Evolutionary conservation across 2,888 invertebrate genomes (phyloP).

Genomic region (Sclerodermus sp.): DNA sequence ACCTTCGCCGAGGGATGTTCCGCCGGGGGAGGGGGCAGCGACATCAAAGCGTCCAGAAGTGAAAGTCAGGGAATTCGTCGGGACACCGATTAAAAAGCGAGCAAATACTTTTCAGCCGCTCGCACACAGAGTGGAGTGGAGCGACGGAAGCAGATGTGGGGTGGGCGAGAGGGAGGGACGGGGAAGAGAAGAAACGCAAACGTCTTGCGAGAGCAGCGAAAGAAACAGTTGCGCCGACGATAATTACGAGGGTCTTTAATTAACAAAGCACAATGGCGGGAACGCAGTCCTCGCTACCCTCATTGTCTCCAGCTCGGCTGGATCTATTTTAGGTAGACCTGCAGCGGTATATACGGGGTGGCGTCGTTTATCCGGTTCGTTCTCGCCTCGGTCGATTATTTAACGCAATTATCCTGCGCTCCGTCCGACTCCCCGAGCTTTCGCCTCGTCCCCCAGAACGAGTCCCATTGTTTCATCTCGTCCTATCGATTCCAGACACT

Average conservation of each 20-base stretch:
- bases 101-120: no score
- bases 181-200: no score
- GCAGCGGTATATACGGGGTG: constrained; percentile 8
- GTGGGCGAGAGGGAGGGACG: no score
- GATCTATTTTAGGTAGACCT: constrained; percentile 32
- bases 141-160: no score
- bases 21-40: no score
- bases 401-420: constrained; percentile 44
- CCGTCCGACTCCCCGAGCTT: neutral
- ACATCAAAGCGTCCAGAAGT: no score
- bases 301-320: constrained; percentile 36
- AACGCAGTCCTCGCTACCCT: constrained; percentile 31
- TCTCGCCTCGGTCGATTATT: constrained; percentile 40
- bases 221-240: constrained; percentile 36
- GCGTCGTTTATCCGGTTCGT: constrained; percentile 33
- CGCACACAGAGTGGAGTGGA: no score
- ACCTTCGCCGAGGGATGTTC: no score
- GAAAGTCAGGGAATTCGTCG: no score
- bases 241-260: constrained; percentile 42
- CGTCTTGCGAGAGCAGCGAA: constrained; percentile 25
- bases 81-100: no score
- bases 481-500: constrained; percentile 36
- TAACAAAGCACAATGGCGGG: constrained; percentile 42
- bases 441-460: constrained; percentile 7
- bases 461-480: constrained; percentile 30